phyloP scores from a whole-genome alignment of 2,797 vertebrate genomes.

The Acanthurus tractus region DNA sequence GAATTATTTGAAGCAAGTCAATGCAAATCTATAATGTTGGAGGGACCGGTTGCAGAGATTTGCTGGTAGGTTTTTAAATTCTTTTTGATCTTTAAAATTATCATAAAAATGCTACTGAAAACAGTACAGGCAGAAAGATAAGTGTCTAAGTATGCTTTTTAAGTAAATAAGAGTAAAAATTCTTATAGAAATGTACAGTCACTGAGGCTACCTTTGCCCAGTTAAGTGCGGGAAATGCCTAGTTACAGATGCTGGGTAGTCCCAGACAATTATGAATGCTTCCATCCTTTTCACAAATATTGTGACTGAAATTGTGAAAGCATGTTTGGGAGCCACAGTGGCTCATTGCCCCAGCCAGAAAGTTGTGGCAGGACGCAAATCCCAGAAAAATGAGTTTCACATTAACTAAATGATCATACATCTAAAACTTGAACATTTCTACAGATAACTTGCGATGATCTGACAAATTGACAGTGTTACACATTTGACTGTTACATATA shows the following conservation, averaged over 20 bases:
- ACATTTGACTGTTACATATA: conserved; percentile 36
- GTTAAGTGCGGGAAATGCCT: conserved; percentile 8
- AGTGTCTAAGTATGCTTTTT: conserved; percentile 7
- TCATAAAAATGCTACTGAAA: conserved; percentile 63
- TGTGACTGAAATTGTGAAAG: conserved; percentile 25
- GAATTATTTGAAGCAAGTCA: conserved; percentile 46
- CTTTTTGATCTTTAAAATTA: conserved; percentile 37
- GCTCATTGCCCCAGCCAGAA: neutral
- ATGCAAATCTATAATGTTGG: conserved; percentile 27
- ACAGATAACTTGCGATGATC: conserved; percentile 23
- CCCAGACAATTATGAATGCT: conserved; percentile 4
- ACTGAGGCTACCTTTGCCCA: conserved; percentile 24
- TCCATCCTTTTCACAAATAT: conserved; percentile 23
- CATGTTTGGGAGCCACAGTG: conserved; percentile 3
- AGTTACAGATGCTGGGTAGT: neutral
- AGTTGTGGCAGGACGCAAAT: conserved; percentile 12
- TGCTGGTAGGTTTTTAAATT: conserved; percentile 46
- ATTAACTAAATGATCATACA: conserved; percentile 25
- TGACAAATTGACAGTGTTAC: conserved; percentile 22
- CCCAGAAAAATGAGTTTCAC: conserved; percentile 28
- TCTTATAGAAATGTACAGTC: conserved; percentile 27
- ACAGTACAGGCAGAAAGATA: conserved; percentile 44
- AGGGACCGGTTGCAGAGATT: conserved; percentile 48
- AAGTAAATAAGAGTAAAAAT: conserved; percentile 43
- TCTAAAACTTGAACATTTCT: conserved; percentile 40